Conservation (phyloP, 1,140 invertebrate genomes). For the Mylabris phalerata region DNA sequence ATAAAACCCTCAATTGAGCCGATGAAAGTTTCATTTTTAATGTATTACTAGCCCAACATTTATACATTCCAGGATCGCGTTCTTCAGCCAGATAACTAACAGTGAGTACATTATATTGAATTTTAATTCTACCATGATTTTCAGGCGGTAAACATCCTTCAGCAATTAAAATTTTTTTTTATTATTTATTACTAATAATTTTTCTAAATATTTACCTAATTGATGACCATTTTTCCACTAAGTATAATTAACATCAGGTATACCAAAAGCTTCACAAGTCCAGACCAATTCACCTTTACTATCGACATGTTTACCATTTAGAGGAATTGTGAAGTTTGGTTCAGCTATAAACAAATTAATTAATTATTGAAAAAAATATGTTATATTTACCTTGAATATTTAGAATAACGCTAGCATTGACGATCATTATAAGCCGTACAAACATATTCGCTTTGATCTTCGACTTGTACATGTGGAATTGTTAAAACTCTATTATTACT, state of each 20-base stretch:
- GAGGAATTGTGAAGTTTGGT: conserved; percentile 87
- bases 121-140: conserved; percentile 67
- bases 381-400: conserved; percentile 63
- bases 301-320: conserved; percentile 85
- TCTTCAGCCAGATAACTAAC: conserved; percentile 71
- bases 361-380: background rate
- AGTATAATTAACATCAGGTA: conserved; percentile 86
- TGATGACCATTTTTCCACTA: conserved; percentile 85
- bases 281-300: conserved; percentile 76
- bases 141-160: conserved; percentile 56
- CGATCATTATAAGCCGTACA: conserved; percentile 85
- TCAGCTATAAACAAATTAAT: conserved; percentile 52
- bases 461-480: conserved; percentile 77
- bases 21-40: conserved; percentile 81
- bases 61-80: conserved; percentile 91
- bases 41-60: conserved; percentile 86
- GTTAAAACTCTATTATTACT: conserved; percentile 83
- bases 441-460: conserved; percentile 89
- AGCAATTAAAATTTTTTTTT: too few relatives aligned
- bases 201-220: conserved; percentile 37
- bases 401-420: conserved; percentile 68
- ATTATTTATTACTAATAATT: background rate
- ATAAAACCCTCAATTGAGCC: conserved; percentile 72
- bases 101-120: conserved; percentile 84
- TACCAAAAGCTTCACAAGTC: conserved; percentile 93